A percentile compares a stretch with the other conserved stretches of the same genome.
Conservation (phyloP, 53 echinoderm and acorn worm genomes). For the Apostichopus leukothele region DNA sequence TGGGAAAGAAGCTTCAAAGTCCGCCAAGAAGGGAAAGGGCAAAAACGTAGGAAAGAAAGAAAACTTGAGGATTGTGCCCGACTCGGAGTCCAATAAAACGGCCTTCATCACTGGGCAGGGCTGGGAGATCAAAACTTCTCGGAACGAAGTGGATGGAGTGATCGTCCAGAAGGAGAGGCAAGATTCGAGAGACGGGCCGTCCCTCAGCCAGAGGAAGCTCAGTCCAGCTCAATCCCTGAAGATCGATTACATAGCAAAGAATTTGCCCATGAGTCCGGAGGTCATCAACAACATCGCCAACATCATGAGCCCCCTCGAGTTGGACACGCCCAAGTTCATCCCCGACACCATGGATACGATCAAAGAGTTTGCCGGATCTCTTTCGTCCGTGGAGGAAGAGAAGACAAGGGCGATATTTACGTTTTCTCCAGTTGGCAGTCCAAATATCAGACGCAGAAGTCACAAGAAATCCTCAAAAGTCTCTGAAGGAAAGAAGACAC, state of each 20-base stretch:
- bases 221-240: conserved; percentile 81
- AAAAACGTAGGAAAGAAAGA: conserved; percentile 34
- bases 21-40: conserved; percentile 36
- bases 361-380: conserved; percentile 84
- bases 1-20: not conserved
- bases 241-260: conserved; percentile 60
- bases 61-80: conserved; percentile 66
- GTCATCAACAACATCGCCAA: conserved; percentile 74
- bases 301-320: conserved; percentile 82
- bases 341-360: conserved; percentile 97
- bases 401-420: conserved; percentile 8
- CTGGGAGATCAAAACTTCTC: conserved; percentile 89
- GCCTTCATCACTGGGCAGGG: conserved; percentile 96
- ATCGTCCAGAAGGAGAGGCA: conserved; percentile 59
- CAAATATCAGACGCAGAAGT: not conserved
- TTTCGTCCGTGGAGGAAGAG: conserved; percentile 60
- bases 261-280: conserved; percentile 58
- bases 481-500: conserved; percentile 22
- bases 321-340: conserved; percentile 74
- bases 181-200: conserved; percentile 12
- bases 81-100: conserved; percentile 69
- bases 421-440: not conserved
- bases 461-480: not conserved
- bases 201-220: conserved; percentile 45
- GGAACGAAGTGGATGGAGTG: conserved; percentile 83